These are phyloP conservation scores for Dendroctonus valens DNA, from an alignment of 1,140 invertebrate species.

Conservation along the genomic window DNA sequence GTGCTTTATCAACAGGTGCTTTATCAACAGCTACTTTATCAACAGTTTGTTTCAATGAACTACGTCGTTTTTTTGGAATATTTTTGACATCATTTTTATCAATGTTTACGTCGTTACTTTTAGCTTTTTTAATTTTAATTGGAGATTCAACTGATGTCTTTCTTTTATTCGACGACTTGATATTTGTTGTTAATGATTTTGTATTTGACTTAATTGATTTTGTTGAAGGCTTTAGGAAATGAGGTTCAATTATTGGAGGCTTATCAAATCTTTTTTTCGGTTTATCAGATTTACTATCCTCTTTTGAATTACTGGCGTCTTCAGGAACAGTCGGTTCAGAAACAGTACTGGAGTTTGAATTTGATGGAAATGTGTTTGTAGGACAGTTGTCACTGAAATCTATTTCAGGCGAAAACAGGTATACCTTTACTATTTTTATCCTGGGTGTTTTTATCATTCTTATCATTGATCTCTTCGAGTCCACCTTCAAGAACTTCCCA, in stretches of 20 bases:
- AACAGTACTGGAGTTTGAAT: background rate
- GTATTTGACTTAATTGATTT: background rate
- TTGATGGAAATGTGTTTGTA: background rate
- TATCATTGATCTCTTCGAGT: background rate
- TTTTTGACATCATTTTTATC: background rate
- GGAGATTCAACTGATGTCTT: conserved; percentile 10
- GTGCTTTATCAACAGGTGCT: background rate
- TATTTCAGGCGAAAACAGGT: background rate
- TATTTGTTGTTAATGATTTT: background rate
- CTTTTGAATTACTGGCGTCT: background rate
- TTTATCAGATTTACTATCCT: background rate
- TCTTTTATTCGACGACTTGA: conserved; percentile 3
- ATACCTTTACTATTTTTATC: background rate
- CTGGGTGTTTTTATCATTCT: background rate
- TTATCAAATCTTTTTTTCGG: background rate
- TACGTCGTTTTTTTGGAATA: background rate
- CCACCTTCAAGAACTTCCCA: conserved; percentile 15
- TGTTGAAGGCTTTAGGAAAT: background rate
- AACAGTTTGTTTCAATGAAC: conserved; percentile 18
- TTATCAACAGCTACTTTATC: conserved; percentile 7
- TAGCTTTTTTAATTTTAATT: conserved; percentile 4
- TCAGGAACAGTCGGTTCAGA: no score
- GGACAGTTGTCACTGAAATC: background rate
- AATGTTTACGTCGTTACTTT: background rate
- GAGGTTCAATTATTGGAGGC: conserved; percentile 4